These are phyloP conservation scores for Lophochroa leadbeateri DNA, from an alignment of 2,113 vertebrate genomes.

Conservation along the genomic window DNA sequence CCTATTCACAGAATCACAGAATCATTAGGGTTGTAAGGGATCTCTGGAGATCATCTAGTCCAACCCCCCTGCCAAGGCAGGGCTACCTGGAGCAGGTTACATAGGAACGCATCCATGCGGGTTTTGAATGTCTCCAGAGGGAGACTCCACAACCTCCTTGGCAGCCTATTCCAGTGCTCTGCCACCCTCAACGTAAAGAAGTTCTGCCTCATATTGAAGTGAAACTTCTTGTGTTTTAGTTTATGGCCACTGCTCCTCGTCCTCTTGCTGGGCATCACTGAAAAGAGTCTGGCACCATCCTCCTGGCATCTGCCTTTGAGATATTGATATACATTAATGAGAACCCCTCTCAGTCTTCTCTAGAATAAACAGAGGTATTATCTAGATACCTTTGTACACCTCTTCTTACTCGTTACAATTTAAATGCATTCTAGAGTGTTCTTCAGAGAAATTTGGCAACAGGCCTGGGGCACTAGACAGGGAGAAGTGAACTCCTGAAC, in stretches of 20 bases:
- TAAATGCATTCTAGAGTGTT: neutral
- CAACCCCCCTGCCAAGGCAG: neutral
- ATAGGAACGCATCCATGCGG: neutral
- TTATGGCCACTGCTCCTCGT: neutral
- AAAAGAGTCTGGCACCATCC: neutral
- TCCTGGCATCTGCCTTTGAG: neutral
- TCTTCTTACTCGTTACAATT: neutral
- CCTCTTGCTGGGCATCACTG: neutral
- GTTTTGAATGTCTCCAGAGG: neutral
- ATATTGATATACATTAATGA: neutral
- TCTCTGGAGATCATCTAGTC: neutral
- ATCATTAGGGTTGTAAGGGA: neutral
- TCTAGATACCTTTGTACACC: neutral
- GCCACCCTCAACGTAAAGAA: neutral
- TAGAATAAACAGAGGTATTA: neutral
- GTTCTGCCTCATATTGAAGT: neutral
- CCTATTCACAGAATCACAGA: neutral
- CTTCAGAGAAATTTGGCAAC: neutral
- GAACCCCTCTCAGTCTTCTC: neutral
- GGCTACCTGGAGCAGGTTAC: neutral
- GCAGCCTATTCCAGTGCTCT: neutral
- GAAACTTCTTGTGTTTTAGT: neutral
- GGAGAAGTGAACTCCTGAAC: neutral
- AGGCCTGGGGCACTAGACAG: neutral
- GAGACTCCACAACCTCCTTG: neutral